phyloP scores from a whole-genome alignment of 2,888 invertebrate genomes.

The Rhamnusium bicolor region DNA sequence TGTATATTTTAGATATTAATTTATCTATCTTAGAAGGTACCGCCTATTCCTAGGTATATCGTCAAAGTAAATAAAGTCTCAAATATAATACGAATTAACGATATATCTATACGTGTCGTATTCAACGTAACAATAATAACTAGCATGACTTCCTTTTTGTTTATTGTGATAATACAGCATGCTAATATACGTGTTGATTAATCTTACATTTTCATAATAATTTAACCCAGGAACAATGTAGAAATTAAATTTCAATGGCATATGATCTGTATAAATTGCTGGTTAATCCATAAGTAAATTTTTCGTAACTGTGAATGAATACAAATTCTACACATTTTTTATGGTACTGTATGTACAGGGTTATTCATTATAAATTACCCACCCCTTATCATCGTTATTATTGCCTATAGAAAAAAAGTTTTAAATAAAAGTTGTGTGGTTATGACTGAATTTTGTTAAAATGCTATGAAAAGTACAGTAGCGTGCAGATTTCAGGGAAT shows the following conservation, averaged over 20 bases:
- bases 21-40: not conserved
- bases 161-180: constrained; percentile 36
- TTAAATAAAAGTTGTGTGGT: too few relatives aligned
- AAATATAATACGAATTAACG: not conserved
- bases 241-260: constrained; percentile 15
- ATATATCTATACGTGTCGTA: constrained; percentile 32
- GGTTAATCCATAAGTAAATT: constrained; percentile 13
- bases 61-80: not conserved
- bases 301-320: not conserved
- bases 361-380: not conserved
- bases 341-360: not conserved
- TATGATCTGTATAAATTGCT: constrained; percentile 21
- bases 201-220: constrained; percentile 41
- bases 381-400: not conserved
- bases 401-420: not conserved
- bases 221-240: constrained; percentile 32
- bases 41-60: not conserved
- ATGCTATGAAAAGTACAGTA: too few relatives aligned
- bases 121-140: constrained; percentile 21
- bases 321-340: not conserved
- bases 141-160: constrained; percentile 38
- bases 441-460: too few relatives aligned
- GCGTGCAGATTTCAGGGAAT: too few relatives aligned
- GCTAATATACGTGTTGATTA: constrained; percentile 32
- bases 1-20: not conserved